phyloP scores from a whole-genome alignment of 2,113 vertebrate species.

The Lampris megalopsis region DNA sequence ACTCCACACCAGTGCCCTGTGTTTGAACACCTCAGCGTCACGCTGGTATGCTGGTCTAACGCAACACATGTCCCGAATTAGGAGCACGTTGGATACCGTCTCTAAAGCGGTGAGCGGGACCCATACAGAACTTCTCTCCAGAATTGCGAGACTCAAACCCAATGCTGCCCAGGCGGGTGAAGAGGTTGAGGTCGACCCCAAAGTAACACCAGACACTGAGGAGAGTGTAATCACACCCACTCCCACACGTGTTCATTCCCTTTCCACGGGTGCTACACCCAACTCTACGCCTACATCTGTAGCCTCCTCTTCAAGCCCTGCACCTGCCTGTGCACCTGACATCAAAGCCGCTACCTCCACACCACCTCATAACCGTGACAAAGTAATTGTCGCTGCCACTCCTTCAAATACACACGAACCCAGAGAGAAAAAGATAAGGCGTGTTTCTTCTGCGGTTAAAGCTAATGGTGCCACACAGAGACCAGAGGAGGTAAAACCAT shows the following conservation, averaged over 20 bases:
- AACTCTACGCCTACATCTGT: conserved; percentile 13
- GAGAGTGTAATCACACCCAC: conserved; percentile 36
- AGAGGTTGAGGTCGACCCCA: conserved; percentile 65
- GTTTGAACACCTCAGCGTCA: conserved; percentile 85
- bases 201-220: conserved; percentile 61
- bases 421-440: conserved; percentile 69
- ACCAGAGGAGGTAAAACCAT: conserved; percentile 42
- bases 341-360: conserved; percentile 37
- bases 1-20: conserved; percentile 80
- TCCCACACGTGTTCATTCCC: conserved; percentile 7
- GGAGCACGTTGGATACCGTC: conserved; percentile 89
- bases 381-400: background rate
- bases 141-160: conserved; percentile 87
- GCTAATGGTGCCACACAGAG: conserved; percentile 39
- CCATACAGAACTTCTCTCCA: conserved; percentile 89
- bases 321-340: conserved; percentile 33
- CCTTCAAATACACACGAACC: conserved; percentile 20
- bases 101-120: conserved; percentile 92
- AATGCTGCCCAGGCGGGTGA: conserved; percentile 74
- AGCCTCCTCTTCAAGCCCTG: conserved; percentile 5
- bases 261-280: conserved; percentile 32
- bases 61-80: conserved; percentile 91
- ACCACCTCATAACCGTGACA: conserved; percentile 15
- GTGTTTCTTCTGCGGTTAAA: conserved; percentile 45
- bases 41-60: conserved; percentile 84